A percentile compares a stretch with the other conserved stretches of the same genome.
These are phyloP conservation scores for Folsomia candida DNA, from an alignment of 2,888 invertebrate species.

Conservation along the genomic window DNA sequence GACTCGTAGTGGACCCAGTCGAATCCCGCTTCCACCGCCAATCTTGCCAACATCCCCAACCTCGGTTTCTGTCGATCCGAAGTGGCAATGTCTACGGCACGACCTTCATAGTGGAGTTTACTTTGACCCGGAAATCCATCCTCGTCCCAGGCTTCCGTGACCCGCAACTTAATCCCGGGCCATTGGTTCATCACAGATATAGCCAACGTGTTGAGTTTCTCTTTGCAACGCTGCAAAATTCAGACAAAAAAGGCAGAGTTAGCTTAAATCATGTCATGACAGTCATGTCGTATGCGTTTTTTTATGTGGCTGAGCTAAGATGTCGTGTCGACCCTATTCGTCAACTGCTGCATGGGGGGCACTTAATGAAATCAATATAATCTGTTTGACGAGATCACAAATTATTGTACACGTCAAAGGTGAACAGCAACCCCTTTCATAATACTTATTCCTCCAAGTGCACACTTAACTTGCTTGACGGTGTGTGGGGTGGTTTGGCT, in stretches of 20 bases:
- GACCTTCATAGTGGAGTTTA: conserved; percentile 92
- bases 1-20: conserved; percentile 98
- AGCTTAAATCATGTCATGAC: no score
- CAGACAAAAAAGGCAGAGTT: no score
- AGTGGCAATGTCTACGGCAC: conserved; percentile 93
- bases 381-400: no score
- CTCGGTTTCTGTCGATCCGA: conserved; percentile 89
- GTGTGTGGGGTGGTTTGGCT: no score
- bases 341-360: no score
- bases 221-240: conserved; percentile 84
- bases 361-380: no score
- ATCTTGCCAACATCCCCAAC: conserved; percentile 91
- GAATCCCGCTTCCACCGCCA: conserved; percentile 95
- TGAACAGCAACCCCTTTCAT: neutral
- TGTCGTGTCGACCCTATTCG: no score
- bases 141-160: conserved; percentile 95
- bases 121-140: conserved; percentile 67
- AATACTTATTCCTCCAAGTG: neutral
- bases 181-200: conserved; percentile 97
- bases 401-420: no score
- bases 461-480: no score
- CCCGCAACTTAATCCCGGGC: conserved; percentile 89
- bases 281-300: no score
- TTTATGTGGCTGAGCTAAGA: no score
- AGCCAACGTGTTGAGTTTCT: conserved; percentile 88